Evolutionary conservation across 2,888 invertebrate species (phyloP), one percentile per base, ranked within the genome.

Genomic region (Eilema sororculum): DNA sequence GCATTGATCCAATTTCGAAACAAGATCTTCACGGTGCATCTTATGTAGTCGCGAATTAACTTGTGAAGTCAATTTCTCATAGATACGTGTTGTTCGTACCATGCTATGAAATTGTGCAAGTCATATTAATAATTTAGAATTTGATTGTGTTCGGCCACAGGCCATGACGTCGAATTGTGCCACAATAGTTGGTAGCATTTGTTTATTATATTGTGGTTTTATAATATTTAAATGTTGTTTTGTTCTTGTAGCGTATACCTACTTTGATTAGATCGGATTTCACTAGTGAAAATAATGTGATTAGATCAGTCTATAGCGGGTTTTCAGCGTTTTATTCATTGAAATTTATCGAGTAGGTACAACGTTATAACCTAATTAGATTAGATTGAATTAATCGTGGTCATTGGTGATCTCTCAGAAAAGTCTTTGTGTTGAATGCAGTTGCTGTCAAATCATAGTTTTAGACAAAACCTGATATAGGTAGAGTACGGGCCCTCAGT

Each of bases 71-170:
- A 25, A 72, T 70, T 62, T 72, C 37, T 60, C 52, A 61, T 22
- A 60, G 52, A 58, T 22, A 61, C 28, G 28, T 46, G 20, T 25
- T 8, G 16, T 57, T 24, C 13, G 28, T 41, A 13, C n/a, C 41
- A 22, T 37, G 64, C n/a, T 20, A 46, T 46, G 46, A 28, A 28
- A 65, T 24, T 65, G 52, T 74, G 74, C 70, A 69, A 78, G 65
- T 76, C 73, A 79, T 80, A 72, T n/a, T 57, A 63, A 69, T 69
- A 69, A 68, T 79, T 78, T 74, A 57, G 68, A 59, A 46, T n/a
- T 66, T 68, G 65, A 79, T 80, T 77, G 78, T 81, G 66, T 76
- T 71, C 41, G 61, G 66, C 74, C 73, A 77, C 71, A 72, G 28
- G 58, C 71, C 79, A 72, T 80, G 71, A 79, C 68, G 71, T 13